Evolutionary conservation across 2,888 invertebrate genomes (phyloP).

Genomic region (Platerodrilus igneus): DNA sequence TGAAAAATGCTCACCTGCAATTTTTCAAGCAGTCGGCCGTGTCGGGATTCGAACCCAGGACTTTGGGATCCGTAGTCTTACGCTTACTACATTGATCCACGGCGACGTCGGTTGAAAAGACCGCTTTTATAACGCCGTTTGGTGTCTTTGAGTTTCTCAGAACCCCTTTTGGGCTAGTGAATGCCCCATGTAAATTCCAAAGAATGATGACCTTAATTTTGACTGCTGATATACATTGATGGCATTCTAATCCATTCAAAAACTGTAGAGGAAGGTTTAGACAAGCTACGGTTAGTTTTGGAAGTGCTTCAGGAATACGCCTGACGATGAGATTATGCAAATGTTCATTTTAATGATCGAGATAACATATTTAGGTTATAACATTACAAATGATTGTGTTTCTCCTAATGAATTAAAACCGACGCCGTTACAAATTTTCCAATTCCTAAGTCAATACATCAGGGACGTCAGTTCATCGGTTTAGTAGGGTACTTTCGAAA

Average conservation of each 20-base stretch:
- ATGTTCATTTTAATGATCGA: conserved; percentile 1
- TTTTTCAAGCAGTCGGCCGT: no score
- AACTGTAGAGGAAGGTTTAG: conserved; percentile 7
- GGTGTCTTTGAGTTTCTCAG: no score
- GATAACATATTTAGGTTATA: conserved; percentile 7
- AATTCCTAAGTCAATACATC: conserved; percentile 11
- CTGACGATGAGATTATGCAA: conserved; percentile 14
- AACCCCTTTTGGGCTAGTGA: no score
- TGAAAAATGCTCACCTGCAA: no score
- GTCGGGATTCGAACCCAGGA: no score
- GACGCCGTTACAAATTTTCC: conserved; percentile 14
- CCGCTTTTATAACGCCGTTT: no score
- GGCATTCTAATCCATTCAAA: background rate
- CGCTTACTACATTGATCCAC: no score
- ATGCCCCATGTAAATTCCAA: no score
- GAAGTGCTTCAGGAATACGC: conserved; percentile 1
- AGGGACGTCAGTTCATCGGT: conserved; percentile 17
- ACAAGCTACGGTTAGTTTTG: conserved; percentile 6
- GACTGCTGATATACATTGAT: no score
- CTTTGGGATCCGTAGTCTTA: no score
- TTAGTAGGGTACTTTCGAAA: conserved; percentile 18
- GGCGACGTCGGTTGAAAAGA: no score
- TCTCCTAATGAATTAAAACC: conserved; percentile 9
- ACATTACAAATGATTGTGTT: background rate
- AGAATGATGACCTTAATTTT: no score